Conservation (phyloP, 2,888 invertebrate species). For the Timema cristinae region DNA sequence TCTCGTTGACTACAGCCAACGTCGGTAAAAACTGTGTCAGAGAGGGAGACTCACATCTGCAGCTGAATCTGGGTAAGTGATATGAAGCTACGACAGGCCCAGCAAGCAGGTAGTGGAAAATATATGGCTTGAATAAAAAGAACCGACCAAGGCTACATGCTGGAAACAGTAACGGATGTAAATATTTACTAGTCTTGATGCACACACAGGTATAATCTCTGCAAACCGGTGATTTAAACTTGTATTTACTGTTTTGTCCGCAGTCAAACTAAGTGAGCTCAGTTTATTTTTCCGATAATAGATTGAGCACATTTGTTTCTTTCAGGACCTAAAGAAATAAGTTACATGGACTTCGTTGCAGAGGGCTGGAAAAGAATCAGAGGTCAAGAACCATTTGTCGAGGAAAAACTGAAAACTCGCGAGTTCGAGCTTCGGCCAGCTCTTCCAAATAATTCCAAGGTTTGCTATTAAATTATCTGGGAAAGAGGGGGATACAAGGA, state of each 20-base stretch:
- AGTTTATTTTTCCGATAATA: too few species aligned
- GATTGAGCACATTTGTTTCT: background rate
- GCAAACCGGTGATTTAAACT: too few species aligned
- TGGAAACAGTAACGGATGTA: too few species aligned
- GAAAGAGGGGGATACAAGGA: too few species aligned
- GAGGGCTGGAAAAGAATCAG: conserved; percentile 63
- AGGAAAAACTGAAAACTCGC: conserved; percentile 55
- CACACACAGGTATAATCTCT: too few species aligned
- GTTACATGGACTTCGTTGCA: conserved; percentile 59
- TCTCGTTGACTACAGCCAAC: conserved; percentile 56
- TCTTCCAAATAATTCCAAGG: conserved; percentile 5
- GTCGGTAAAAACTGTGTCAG: conserved; percentile 37
- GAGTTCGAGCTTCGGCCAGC: conserved; percentile 61
- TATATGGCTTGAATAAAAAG: too few species aligned
- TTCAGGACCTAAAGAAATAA: conserved; percentile 51
- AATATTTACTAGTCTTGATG: too few species aligned
- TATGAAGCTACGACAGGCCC: too few species aligned
- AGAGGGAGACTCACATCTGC: conserved; percentile 50
- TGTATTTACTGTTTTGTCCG: too few species aligned
- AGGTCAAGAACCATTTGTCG: conserved; percentile 44
- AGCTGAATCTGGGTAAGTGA: conserved; percentile 51
- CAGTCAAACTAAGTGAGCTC: too few species aligned
- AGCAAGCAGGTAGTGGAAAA: too few species aligned
- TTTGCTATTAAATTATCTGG: conserved; percentile 29
- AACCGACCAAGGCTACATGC: too few species aligned